phyloP scores from a whole-genome alignment of 1,140 invertebrate species.

The Idris sp. region DNA sequence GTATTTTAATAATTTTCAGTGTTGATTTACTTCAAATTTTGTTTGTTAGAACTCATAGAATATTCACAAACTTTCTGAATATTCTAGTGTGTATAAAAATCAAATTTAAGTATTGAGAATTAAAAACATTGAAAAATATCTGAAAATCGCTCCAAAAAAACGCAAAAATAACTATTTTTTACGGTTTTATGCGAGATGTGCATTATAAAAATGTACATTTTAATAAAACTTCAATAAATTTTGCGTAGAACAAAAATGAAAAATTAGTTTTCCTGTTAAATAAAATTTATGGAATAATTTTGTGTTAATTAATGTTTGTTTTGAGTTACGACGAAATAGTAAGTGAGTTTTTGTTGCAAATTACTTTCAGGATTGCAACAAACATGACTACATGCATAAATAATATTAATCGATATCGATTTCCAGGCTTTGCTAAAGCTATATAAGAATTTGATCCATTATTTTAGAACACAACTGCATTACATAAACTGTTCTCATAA shows the following conservation, averaged over 20 bases:
- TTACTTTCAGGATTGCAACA: constrained; percentile 12
- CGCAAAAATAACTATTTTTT: no score
- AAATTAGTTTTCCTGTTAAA: constrained; percentile 2
- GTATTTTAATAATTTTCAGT: no score
- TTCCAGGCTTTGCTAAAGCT: constrained; percentile 13
- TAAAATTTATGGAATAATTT: background rate
- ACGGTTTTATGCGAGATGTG: no score
- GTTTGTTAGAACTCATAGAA: no score
- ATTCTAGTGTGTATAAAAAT: no score
- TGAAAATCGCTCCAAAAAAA: no score
- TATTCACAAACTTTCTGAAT: no score
- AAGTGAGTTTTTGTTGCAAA: constrained; percentile 19
- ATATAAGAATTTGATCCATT: constrained; percentile 17
- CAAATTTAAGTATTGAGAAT: no score
- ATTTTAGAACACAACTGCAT: constrained; percentile 6
- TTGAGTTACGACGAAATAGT: background rate
- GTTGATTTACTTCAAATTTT: no score
- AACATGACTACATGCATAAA: constrained; percentile 18
- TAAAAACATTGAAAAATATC: no score
- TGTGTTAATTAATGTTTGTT: constrained; percentile 8
- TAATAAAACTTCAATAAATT: constrained; percentile 14
- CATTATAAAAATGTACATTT: background rate
- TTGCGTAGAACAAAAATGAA: background rate
- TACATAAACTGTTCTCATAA: no score
- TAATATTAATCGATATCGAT: constrained; percentile 30